Evolutionary conservation across 2,113 vertebrate genomes (phyloP), one percentile per base, ranked within the genome.

Genomic region (Recurvirostra avosetta): DNA sequence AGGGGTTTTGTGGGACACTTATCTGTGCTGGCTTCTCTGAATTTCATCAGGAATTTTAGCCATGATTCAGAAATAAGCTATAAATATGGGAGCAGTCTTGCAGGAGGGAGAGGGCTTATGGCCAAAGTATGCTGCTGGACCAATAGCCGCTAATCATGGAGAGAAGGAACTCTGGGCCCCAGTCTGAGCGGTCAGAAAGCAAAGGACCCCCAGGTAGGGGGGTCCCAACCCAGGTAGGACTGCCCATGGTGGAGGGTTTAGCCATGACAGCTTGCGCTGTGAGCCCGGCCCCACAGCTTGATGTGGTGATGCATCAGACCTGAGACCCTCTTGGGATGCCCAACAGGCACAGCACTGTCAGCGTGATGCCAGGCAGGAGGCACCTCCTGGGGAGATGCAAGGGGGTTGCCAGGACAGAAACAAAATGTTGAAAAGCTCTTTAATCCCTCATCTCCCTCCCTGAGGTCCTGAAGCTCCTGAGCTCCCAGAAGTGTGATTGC

Each of bases 321-420:
- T 40, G 6, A 83, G 29, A 2, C 17, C 14, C 2, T 2, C 17
- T 50, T 68, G 40, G 36, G 61, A 32, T 9, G 36, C 4, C 30
- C 56, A 43, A 32, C 0, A 0, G 1, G 8, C 30, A 41, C 22
- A 0, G 0, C 1, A 2, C 5, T 2, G 0, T 11, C 58, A 1
- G 2, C 2, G 2, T 12, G 14, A n/a, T 4, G 1, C 4, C 25
- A 38, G 27, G 53, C n/a, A 47, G 38, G 3, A 63, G 20, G 12
- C 8, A 41, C 11, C 5, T 59, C 27, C 19, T 0, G 0, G 10
- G 12, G 3, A 29, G 38, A 2, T 45, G 4, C 7, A 6, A 72
- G 10, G 14, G 34, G 4, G 8, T 10, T 49, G 20, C 26, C 32
- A 71, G 20, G 12, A 47, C 11, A 67, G 41, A 93, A 9, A 8